Percentiles rank a stretch among this genome's conserved stretches.
Evolutionary conservation across 2,113 vertebrate genomes (phyloP).

Genomic region (Petromus typicus): DNA sequence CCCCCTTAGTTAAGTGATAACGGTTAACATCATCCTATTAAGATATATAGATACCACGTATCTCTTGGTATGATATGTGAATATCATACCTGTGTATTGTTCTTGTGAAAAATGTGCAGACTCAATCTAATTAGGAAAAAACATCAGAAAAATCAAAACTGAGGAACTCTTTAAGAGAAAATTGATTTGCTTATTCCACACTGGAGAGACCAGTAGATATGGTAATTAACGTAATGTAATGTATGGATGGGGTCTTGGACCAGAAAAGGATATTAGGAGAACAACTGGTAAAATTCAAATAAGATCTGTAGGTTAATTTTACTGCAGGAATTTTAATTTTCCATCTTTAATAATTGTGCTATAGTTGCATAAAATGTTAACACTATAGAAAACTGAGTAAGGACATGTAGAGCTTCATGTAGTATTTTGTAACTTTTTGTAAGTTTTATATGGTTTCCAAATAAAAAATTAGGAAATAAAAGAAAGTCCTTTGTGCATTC

Average conservation of each 20-base stretch:
- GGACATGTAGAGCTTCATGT: neutral
- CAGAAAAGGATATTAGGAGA: neutral
- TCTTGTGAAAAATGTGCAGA: neutral
- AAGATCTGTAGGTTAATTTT: neutral
- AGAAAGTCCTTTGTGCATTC: conserved; percentile 6
- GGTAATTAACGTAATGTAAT: neutral
- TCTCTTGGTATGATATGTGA: neutral
- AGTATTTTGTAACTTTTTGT: neutral
- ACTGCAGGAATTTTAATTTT: neutral
- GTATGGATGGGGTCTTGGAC: neutral
- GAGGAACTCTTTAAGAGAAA: neutral
- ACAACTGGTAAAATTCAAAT: neutral
- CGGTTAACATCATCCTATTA: neutral
- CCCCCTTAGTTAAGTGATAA: neutral
- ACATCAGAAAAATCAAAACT: neutral
- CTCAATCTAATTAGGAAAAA: neutral
- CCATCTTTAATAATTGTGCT: conserved; percentile 25
- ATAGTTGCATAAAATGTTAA: neutral
- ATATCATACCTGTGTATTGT: neutral
- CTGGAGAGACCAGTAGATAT: neutral
- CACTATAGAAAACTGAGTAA: neutral
- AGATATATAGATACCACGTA: neutral
- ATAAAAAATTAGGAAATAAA: conserved; percentile 27
- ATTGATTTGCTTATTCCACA: neutral
- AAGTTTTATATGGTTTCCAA: conserved; percentile 37